phyloP scores from a whole-genome alignment of 2,113 vertebrate species.

The Melanostigma gelatinosum region DNA sequence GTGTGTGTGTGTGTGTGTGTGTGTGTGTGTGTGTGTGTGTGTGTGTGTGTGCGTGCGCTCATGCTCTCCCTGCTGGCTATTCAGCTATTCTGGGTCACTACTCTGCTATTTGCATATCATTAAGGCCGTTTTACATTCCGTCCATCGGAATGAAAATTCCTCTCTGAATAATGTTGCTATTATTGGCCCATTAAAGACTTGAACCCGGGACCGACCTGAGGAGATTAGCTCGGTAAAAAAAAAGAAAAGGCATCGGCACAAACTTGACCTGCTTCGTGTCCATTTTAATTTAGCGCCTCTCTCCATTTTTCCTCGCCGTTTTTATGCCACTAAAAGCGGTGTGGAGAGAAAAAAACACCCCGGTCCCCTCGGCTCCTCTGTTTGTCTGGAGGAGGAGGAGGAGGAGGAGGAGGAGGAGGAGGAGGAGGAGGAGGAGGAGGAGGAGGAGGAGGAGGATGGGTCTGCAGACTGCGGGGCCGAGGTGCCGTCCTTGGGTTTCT shows the following conservation, averaged over 20 bases:
- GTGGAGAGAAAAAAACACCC: slow-evolving; percentile 52
- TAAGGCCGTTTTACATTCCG: slow-evolving; percentile 95
- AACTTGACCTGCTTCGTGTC: slow-evolving; percentile 97
- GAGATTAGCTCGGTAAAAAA: slow-evolving; percentile 86
- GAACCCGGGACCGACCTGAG: slow-evolving; percentile 92
- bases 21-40: slow-evolving; percentile 11
- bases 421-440: slow-evolving; percentile 40
- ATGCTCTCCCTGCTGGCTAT: slow-evolving; percentile 82
- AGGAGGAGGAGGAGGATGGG: slow-evolving; percentile 50
- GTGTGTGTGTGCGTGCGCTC: not conserved
- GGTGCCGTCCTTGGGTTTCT: slow-evolving; percentile 85
- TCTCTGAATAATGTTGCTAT: slow-evolving; percentile 95
- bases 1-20: not conserved
- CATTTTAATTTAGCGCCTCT: slow-evolving; percentile 95
- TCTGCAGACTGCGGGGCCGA: slow-evolving; percentile 67
- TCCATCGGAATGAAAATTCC: slow-evolving; percentile 90
- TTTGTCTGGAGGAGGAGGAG: not conserved
- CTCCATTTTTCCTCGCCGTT: slow-evolving; percentile 76
- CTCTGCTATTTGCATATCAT: slow-evolving; percentile 98
- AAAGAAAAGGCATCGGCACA: slow-evolving; percentile 89
- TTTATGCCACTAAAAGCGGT: not conserved
- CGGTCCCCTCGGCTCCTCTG: slow-evolving; percentile 48
- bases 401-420: too few relatives aligned
- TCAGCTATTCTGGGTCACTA: slow-evolving; percentile 91
- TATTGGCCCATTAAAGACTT: slow-evolving; percentile 98